phyloP scores from a whole-genome alignment of 2,888 invertebrate genomes.

The Mechanitis messenoides region DNA sequence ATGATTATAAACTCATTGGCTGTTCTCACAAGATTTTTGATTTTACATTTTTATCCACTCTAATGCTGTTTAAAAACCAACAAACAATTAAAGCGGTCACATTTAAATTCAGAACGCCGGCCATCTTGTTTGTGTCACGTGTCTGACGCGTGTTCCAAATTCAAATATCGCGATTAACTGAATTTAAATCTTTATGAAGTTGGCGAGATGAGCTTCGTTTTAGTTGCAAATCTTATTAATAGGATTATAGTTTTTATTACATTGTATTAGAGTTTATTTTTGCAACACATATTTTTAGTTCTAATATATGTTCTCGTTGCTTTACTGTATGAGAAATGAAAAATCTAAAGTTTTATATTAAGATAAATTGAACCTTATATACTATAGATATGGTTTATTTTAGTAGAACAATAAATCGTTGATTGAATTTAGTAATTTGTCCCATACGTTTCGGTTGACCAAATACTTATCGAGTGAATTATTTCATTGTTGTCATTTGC shows the following conservation, averaged over 20 bases:
- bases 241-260: slow-evolving; percentile 2
- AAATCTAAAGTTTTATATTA: neutral
- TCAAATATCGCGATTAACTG: slow-evolving; percentile 32
- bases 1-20: slow-evolving; percentile 10
- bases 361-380: neutral
- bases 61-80: slow-evolving; percentile 43
- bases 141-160: slow-evolving; percentile 31
- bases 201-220: slow-evolving; percentile 5
- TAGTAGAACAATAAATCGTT: slow-evolving; percentile 11
- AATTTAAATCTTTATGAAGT: slow-evolving; percentile 27
- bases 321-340: slow-evolving; percentile 1
- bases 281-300: neutral
- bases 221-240: neutral
- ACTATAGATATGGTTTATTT: neutral
- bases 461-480: slow-evolving; percentile 27
- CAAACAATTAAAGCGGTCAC: slow-evolving; percentile 50
- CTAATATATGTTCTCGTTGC: neutral
- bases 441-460: slow-evolving; percentile 22
- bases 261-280: neutral
- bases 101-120: slow-evolving; percentile 36
- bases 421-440: slow-evolving; percentile 11
- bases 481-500: slow-evolving; percentile 31
- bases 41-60: neutral
- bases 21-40: slow-evolving; percentile 21
- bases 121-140: slow-evolving; percentile 37